These are phyloP conservation scores for Sus cebifrons DNA, from an alignment of 2,797 vertebrate genomes.

Conservation along the genomic window DNA sequence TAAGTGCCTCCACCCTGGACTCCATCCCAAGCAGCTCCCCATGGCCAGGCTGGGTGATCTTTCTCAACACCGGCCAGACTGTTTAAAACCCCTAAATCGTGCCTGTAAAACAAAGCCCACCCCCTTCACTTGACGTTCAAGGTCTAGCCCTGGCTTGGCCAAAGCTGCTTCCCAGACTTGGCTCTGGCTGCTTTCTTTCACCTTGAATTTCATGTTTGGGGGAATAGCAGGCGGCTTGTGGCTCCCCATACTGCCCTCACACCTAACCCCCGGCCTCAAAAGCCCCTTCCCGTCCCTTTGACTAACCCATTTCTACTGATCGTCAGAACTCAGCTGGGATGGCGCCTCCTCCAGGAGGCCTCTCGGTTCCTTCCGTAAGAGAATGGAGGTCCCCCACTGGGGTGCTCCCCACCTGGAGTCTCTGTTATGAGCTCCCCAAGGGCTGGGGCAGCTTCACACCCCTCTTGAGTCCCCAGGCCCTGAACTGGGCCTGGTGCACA, in stretches of 20 bases:
- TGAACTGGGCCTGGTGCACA: background rate
- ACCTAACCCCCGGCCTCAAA: background rate
- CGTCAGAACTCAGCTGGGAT: background rate
- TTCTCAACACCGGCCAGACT: background rate
- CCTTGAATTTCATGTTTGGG: background rate
- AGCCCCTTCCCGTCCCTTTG: background rate
- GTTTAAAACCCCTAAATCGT: background rate
- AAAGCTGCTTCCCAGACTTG: background rate
- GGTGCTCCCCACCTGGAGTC: background rate
- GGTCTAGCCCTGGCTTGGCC: background rate
- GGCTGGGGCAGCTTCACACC: background rate
- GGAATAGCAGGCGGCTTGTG: background rate
- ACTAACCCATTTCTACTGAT: background rate
- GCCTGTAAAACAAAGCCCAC: background rate
- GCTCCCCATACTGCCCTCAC: background rate
- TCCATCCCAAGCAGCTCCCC: background rate
- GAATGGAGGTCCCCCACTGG: fast-evolving
- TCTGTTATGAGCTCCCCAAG: background rate
- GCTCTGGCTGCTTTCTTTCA: background rate
- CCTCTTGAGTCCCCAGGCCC: background rate
- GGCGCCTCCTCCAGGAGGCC: background rate
- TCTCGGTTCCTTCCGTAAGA: background rate
- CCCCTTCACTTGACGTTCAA: background rate
- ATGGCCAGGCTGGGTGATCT: background rate
- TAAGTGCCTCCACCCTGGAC: background rate